phyloP scores from a whole-genome alignment of 2,113 vertebrate genomes.

The Trogon surrucura region DNA sequence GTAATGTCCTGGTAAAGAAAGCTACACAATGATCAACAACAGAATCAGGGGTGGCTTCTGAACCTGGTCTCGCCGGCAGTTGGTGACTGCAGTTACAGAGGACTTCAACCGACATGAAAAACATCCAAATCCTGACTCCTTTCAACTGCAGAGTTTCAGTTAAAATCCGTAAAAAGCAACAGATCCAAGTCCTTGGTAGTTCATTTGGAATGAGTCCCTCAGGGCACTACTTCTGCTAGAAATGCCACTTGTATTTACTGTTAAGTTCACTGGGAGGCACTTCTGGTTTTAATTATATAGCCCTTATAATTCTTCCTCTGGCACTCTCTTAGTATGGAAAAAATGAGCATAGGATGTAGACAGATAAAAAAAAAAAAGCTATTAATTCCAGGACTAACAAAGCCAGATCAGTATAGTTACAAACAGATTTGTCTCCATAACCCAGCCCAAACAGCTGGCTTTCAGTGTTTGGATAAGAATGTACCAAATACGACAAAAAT shows the following conservation, averaged over 20 bases:
- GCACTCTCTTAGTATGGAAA: conserved; percentile 31
- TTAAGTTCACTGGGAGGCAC: conserved; percentile 36
- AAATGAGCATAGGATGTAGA: conserved; percentile 26
- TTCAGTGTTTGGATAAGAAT: neutral
- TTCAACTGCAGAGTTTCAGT: neutral
- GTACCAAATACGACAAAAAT: conserved; percentile 57
- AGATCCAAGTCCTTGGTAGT: neutral
- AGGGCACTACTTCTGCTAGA: conserved; percentile 14
- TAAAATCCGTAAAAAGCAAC: neutral
- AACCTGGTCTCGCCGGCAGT: neutral
- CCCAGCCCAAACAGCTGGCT: conserved; percentile 28
- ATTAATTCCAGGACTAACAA: conserved; percentile 18
- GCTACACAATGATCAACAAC: neutral
- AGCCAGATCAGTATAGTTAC: neutral
- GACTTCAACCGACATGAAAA: neutral
- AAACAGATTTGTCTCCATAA: neutral
- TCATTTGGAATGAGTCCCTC: neutral
- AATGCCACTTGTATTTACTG: conserved; percentile 40
- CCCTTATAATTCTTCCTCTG: conserved; percentile 29
- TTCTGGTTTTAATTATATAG: conserved; percentile 59
- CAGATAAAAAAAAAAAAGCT: conserved; percentile 54
- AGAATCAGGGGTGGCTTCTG: neutral
- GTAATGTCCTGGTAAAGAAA: neutral
- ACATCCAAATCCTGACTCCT: neutral
- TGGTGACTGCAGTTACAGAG: neutral